phyloP scores from a whole-genome alignment of 2,113 vertebrate genomes.

The Sturnira hondurensis region DNA sequence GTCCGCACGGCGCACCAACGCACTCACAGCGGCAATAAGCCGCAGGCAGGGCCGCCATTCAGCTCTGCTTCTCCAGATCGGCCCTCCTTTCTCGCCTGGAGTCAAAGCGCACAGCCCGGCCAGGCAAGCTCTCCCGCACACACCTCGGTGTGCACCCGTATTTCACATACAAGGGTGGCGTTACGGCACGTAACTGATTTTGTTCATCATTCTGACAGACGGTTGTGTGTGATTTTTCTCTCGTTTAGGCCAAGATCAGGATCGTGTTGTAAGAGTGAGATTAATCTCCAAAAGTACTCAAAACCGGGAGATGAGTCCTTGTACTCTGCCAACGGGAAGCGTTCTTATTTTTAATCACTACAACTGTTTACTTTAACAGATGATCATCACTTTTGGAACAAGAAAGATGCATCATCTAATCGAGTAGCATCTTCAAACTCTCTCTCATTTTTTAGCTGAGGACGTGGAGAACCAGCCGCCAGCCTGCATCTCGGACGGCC shows the following conservation, averaged over 20 bases:
- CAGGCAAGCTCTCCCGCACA: not conserved
- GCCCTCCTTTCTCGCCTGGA: not conserved
- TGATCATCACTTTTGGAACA: not conserved
- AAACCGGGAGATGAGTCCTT: not conserved
- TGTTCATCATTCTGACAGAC: not conserved
- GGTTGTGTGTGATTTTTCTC: not conserved
- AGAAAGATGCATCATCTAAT: not conserved
- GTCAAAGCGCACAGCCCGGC: not conserved
- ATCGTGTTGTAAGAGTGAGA: not conserved
- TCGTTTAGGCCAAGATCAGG: not conserved
- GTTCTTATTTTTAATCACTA: not conserved
- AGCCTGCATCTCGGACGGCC: not conserved
- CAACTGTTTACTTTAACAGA: not conserved
- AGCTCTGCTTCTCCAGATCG: not conserved
- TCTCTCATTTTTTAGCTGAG: not conserved
- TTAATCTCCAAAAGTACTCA: not conserved
- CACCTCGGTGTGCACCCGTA: not conserved
- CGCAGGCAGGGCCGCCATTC: not conserved
- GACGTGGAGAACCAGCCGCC: not conserved
- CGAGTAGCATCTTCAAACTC: not conserved
- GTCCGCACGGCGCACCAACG: too few relatives aligned
- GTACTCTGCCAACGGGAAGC: not conserved
- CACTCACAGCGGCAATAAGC: fast-evolving
- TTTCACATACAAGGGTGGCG: not conserved
- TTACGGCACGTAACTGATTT: not conserved